Percentiles rank a stretch among this genome's conserved stretches.
Conservation (phyloP, 2,797 vertebrate species). For the Myotis myotis region DNA sequence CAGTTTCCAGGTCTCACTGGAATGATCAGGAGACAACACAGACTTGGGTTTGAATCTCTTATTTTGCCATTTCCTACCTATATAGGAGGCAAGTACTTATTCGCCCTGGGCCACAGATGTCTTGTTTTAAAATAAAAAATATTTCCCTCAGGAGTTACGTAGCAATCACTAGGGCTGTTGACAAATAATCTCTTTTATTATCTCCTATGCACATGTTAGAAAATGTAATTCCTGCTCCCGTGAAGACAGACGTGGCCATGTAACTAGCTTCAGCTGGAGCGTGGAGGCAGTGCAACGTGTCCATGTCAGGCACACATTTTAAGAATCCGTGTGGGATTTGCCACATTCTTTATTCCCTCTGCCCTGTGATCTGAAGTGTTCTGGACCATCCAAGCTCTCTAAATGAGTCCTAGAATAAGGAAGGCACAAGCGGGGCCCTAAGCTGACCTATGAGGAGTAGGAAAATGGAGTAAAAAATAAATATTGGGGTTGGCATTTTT, state of each 20-base stretch:
- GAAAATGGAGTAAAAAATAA: neutral
- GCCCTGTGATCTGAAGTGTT: neutral
- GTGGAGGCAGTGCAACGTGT: neutral
- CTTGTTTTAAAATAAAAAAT: neutral
- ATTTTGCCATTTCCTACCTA: neutral
- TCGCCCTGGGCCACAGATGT: neutral
- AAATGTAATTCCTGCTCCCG: neutral
- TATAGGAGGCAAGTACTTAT: neutral
- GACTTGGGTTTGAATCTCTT: neutral
- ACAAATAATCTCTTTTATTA: neutral
- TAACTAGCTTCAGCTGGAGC: constrained; percentile 9
- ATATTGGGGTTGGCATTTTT: neutral
- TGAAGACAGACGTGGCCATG: neutral
- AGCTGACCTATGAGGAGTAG: neutral
- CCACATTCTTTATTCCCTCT: neutral
- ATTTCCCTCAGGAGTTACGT: neutral
- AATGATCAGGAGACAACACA: neutral
- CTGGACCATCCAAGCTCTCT: neutral
- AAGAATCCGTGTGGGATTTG: neutral
- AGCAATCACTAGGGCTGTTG: neutral
- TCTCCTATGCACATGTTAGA: neutral
- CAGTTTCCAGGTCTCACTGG: neutral
- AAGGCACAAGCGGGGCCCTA: neutral
- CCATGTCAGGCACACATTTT: neutral
- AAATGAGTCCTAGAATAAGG: neutral